Evolutionary conservation across 2,888 invertebrate species (phyloP).

Genomic region (Leucoma salicis): DNA sequence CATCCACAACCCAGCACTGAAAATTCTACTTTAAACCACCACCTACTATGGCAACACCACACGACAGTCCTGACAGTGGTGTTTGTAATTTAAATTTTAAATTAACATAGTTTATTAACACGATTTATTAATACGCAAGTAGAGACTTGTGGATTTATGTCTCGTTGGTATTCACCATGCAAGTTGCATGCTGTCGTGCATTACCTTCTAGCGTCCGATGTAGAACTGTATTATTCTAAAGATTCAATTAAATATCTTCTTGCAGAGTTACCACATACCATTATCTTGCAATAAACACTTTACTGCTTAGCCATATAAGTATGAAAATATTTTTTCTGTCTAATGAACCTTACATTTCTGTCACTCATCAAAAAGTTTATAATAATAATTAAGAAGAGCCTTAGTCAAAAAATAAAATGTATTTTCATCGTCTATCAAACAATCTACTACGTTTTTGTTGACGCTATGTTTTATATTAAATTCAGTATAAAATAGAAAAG

Average conservation of each 20-base stretch:
- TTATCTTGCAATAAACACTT: conserved; percentile 33
- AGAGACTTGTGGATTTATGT: conserved; percentile 51
- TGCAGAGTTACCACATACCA: conserved; percentile 28
- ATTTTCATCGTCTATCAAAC: not conserved
- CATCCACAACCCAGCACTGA: conserved; percentile 42
- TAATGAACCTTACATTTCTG: conserved; percentile 31
- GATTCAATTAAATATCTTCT: conserved; percentile 28
- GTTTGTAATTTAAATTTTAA: conserved; percentile 71
- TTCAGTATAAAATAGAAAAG: too few species aligned
- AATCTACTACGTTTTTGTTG: not conserved
- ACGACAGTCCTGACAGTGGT: conserved; percentile 36
- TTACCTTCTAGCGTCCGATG: conserved; percentile 21
- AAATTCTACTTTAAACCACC: conserved; percentile 56
- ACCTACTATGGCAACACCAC: conserved; percentile 38
- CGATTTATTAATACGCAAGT: conserved; percentile 64
- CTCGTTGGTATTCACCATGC: conserved; percentile 35
- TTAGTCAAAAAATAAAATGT: conserved; percentile 33
- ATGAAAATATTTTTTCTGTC: conserved; percentile 27
- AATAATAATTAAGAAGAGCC: conserved; percentile 42
- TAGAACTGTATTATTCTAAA: conserved; percentile 22
- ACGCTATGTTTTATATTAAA: too few species aligned
- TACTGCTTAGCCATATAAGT: conserved; percentile 20
- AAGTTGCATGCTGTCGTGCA: conserved; percentile 33
- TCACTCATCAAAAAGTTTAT: conserved; percentile 42
- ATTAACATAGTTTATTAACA: conserved; percentile 74